Conservation (phyloP, 2,888 invertebrate species). For the Pollenia labialis region DNA sequence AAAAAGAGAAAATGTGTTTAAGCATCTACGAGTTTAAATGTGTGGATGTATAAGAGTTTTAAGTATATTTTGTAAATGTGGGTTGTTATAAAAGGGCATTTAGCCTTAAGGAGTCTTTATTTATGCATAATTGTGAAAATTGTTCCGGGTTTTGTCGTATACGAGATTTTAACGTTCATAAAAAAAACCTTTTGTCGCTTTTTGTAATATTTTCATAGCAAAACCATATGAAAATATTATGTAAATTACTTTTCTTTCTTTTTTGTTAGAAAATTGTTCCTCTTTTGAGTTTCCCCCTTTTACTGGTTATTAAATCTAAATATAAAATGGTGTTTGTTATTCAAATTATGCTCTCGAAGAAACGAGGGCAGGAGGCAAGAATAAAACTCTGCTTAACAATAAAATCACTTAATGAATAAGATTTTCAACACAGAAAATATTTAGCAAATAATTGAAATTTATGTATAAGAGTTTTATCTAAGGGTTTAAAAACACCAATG, state of each 20-base stretch:
- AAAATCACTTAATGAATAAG: slow-evolving; percentile 58
- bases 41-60: not conserved
- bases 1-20: not conserved
- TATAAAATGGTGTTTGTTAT: slow-evolving; percentile 49
- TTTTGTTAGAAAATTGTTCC: not conserved
- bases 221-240: slow-evolving; percentile 67
- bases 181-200: slow-evolving; percentile 34
- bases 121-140: slow-evolving; percentile 70
- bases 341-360: slow-evolving; percentile 36
- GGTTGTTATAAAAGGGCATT: slow-evolving; percentile 62
- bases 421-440: slow-evolving; percentile 27
- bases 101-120: slow-evolving; percentile 69
- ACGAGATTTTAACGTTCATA: slow-evolving; percentile 2
- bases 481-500: slow-evolving; percentile 10
- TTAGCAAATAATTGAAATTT: slow-evolving; percentile 65
- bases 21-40: not conserved
- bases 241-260: slow-evolving; percentile 55
- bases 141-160: slow-evolving; percentile 57
- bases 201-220: slow-evolving; percentile 2
- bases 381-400: slow-evolving; percentile 14
- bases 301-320: slow-evolving; percentile 51
- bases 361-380: not conserved
- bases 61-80: slow-evolving; percentile 32
- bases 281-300: not conserved
- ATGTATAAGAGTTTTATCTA: slow-evolving; percentile 19